Evolutionary conservation across 2,113 vertebrate species (phyloP).

Genomic region (Rissa tridactyla): DNA sequence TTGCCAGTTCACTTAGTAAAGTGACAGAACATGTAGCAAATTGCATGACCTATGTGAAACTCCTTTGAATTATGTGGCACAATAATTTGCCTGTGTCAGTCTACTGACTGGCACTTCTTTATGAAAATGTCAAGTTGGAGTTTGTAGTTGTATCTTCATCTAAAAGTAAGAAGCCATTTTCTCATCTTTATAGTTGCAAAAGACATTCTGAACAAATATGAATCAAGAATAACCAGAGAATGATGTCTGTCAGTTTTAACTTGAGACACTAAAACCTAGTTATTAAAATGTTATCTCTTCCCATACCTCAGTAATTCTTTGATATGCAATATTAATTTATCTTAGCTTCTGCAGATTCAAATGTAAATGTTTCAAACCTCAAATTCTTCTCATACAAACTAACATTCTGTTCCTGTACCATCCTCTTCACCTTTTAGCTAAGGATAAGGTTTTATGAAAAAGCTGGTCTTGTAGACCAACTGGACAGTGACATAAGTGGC

Average conservation of each 20-base stretch:
- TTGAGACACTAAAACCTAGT: background rate
- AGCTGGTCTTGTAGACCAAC: background rate
- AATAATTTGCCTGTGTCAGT: slow-evolving; percentile 15
- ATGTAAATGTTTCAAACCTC: background rate
- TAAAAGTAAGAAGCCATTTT: background rate
- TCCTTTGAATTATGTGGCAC: background rate
- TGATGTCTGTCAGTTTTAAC: background rate
- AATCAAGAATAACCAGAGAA: background rate
- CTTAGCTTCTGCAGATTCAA: background rate
- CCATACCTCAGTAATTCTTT: background rate
- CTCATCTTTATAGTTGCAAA: background rate
- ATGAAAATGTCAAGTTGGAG: background rate
- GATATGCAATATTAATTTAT: background rate
- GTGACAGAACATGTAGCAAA: background rate
- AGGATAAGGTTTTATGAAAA: background rate
- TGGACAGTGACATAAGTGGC: background rate
- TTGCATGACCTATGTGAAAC: background rate
- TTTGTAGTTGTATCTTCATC: background rate
- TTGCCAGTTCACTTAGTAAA: background rate
- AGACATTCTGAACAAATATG: background rate
- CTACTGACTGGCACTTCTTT: background rate
- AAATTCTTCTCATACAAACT: background rate
- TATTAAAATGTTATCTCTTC: background rate
- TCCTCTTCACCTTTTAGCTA: background rate
- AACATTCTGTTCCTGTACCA: background rate